Base-by-base conservation (phyloP, 1,140 invertebrate genomes). In the Cherax destructor region DNA sequence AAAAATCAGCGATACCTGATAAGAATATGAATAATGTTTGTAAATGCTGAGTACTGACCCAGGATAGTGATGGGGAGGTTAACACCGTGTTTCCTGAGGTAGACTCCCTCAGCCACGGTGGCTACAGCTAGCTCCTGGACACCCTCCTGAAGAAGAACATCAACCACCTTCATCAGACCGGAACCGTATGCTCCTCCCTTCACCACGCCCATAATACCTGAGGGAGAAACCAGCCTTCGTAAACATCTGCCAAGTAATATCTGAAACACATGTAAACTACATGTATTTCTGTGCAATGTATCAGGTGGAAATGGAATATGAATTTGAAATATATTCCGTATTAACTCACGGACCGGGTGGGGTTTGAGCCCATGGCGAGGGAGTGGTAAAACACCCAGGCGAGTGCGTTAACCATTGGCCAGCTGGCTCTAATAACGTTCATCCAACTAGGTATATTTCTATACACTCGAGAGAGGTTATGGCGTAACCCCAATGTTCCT, bases 151-250 rank as follows among this genome's bases (percentile, higher is more conserved):
- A 92, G 61, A 50, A 87, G 84, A n/a, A 87, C 88, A 7, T 76
- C 83, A 61, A 88, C 92, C 88, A 92, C 92, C 10, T 83, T 83
- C 84, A 92, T n/a, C n/a, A 92, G 30, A 2, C 88, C 92, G 6
- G 78, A 87, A 24, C 92, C 92, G 69, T 91, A 92, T 24, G 92
- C 87, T 24, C 83, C 74, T 3, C 92, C 92, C 92, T 92, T 92
- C 65, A 92, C 92, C 61, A 92, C 92, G 11, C 88, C 92, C 88
- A 92, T 92, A 49, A 92, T 90, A 6, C 86, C 92, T 92, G 77
- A 7, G 0, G 49, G 50, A 24, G 13, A 41, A n/a, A 47, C 30
- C 30, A 1, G 30, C 30, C 30, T 41, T 41, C 30, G 30, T 41
- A 61, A n/a, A 74, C 10, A 18, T 3, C 30, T 41, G 21, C 6